Conservation (phyloP, 1,140 invertebrate genomes). For the Aethina tumida region DNA sequence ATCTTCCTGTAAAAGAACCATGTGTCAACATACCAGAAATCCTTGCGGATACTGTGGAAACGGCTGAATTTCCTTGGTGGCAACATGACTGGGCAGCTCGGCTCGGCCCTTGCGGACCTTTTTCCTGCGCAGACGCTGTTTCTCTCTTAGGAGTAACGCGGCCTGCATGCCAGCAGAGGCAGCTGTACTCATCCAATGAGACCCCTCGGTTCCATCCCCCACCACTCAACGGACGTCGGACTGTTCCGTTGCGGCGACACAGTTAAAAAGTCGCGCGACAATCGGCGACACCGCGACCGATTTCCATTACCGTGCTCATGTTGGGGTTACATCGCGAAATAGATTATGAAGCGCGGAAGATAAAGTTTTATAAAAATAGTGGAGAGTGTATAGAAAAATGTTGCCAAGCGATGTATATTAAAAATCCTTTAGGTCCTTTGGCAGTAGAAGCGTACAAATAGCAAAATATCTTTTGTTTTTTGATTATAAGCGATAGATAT, state of each 20-base stretch:
- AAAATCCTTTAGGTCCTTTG: too few relatives aligned
- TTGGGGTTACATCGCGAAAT: too few relatives aligned
- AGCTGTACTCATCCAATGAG: conserved; percentile 37
- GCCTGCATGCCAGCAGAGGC: conserved; percentile 73
- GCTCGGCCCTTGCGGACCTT: conserved; percentile 57
- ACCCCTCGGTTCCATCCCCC: too few relatives aligned
- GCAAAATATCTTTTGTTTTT: too few relatives aligned
- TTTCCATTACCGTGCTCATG: conserved; percentile 3
- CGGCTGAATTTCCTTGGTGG: conserved; percentile 71
- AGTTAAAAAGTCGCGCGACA: not conserved
- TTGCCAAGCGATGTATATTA: too few relatives aligned
- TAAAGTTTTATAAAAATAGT: too few relatives aligned
- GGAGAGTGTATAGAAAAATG: too few relatives aligned
- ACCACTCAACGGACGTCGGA: not conserved
- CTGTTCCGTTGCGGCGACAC: not conserved
- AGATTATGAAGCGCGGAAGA: too few relatives aligned
- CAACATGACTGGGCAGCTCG: conserved; percentile 74
- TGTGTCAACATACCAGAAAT: conserved; percentile 29
- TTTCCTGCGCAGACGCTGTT: conserved; percentile 70
- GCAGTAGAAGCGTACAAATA: too few relatives aligned
- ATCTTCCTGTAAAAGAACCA: too few relatives aligned
- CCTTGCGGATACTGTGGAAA: conserved; percentile 72
- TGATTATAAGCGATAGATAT: too few relatives aligned
- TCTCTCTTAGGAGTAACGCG: conserved; percentile 78
- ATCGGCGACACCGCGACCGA: conserved; percentile 3